These are phyloP conservation scores for Thunnus thynnus DNA, from an alignment of 2,113 vertebrate genomes.

Conservation along the genomic window DNA sequence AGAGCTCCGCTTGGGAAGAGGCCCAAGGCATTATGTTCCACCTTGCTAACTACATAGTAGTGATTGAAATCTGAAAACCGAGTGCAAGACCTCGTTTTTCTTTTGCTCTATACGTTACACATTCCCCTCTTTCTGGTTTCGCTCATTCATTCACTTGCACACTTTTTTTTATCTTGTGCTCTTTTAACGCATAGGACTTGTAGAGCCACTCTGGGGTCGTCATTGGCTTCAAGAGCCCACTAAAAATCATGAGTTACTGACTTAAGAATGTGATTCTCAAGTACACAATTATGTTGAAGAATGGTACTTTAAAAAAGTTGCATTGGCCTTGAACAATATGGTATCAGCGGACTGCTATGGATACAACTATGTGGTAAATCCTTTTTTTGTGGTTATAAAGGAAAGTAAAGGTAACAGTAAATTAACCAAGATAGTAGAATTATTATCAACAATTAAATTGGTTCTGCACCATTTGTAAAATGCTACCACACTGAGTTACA, in stretches of 20 bases:
- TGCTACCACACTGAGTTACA: conserved; percentile 1
- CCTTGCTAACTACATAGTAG: conserved; percentile 59
- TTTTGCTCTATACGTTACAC: conserved; percentile 8
- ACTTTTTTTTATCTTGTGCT: conserved; percentile 5
- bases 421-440: background rate
- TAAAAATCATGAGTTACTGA: conserved; percentile 28
- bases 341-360: background rate
- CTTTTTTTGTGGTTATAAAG: background rate
- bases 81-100: conserved; percentile 41
- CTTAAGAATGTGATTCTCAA: conserved; percentile 32
- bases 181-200: conserved; percentile 14
- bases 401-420: background rate
- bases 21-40: conserved; percentile 67
- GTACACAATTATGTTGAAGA: conserved; percentile 45
- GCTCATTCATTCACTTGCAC: background rate
- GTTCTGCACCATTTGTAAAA: conserved; percentile 34
- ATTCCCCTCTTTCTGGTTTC: conserved; percentile 1
- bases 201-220: conserved; percentile 33
- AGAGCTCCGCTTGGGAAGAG: conserved; percentile 66
- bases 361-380: background rate
- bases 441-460: conserved; percentile 19
- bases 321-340: conserved; percentile 21
- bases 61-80: conserved; percentile 72
- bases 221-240: background rate
- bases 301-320: conserved; percentile 19